Percentiles rank a stretch among this genome's conserved stretches.
These are phyloP conservation scores for Apamea sordens DNA, from an alignment of 2,888 invertebrate species.

Conservation along the genomic window DNA sequence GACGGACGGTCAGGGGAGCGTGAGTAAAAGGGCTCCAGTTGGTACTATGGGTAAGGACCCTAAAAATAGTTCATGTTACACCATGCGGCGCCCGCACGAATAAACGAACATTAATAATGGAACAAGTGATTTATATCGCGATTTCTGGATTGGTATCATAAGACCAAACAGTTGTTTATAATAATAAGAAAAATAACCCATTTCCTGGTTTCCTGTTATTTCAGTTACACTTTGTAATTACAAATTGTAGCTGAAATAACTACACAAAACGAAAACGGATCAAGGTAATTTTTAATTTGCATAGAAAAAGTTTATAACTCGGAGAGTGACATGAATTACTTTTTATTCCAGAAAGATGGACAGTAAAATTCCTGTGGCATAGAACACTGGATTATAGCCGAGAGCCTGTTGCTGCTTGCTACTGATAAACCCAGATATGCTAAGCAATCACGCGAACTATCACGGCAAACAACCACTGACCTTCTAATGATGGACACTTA, in stretches of 20 bases:
- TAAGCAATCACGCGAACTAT: not conserved
- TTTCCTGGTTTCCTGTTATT: not conserved
- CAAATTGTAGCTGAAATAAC: not conserved
- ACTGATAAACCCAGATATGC: not conserved
- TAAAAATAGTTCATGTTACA: too few species aligned
- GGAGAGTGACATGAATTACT: not conserved
- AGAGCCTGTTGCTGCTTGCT: not conserved
- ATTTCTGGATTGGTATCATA: too few species aligned
- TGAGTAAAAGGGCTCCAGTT: too few species aligned
- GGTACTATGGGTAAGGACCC: too few species aligned
- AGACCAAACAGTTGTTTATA: too few species aligned
- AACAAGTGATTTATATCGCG: too few species aligned
- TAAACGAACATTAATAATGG: too few species aligned
- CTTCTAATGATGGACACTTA: not conserved
- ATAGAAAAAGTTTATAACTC: not conserved
- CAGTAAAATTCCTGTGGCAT: not conserved
- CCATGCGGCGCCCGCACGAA: too few species aligned
- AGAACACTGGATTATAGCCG: not conserved
- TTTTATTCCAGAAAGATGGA: not conserved
- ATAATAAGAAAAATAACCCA: not conserved
- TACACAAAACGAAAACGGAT: not conserved
- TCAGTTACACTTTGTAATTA: not conserved
- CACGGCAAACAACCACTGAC: not conserved
- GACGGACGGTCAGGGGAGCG: too few species aligned
- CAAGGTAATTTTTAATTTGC: not conserved